These are phyloP conservation scores for Ctenicera cuprea DNA, from an alignment of 2,888 invertebrate species.

Conservation along the genomic window DNA sequence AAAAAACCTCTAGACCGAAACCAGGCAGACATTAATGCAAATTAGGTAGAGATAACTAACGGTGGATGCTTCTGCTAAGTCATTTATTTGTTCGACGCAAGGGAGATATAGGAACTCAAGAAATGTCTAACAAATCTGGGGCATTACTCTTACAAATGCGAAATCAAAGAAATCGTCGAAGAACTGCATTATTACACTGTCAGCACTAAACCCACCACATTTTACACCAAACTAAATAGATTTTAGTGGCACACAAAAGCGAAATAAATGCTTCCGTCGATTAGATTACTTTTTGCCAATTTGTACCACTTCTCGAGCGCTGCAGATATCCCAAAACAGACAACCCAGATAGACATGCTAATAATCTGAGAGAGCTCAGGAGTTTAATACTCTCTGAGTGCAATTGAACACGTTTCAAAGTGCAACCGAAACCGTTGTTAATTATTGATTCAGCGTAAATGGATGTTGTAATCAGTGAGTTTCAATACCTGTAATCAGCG, in stretches of 20 bases:
- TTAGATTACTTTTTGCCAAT: constrained; percentile 29
- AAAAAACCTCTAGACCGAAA: constrained; percentile 26
- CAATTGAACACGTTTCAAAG: constrained; percentile 30
- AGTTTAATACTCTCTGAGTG: constrained; percentile 19
- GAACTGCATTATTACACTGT: constrained; percentile 43
- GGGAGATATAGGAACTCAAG: constrained; percentile 40
- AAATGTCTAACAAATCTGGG: constrained; percentile 45
- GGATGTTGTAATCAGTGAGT: constrained; percentile 24
- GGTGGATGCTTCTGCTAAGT: constrained; percentile 44
- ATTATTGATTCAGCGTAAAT: constrained; percentile 34
- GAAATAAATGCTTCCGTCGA: constrained; percentile 11
- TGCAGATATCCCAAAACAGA: not conserved
- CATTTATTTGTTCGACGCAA: constrained; percentile 47
- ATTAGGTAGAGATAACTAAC: constrained; percentile 48
- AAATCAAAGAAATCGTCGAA: constrained; percentile 46
- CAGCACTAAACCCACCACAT: constrained; percentile 33
- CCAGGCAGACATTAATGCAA: constrained; percentile 44
- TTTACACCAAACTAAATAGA: constrained; percentile 34
- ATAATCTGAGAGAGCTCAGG: constrained; percentile 15
- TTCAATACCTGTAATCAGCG: constrained; percentile 34
- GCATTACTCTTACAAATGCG: constrained; percentile 48
- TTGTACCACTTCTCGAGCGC: not conserved
- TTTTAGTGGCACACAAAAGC: constrained; percentile 28
- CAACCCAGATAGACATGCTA: constrained; percentile 24
- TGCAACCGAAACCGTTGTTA: constrained; percentile 29